Evolutionary conservation across 2,113 vertebrate species (phyloP).

Genomic region (Pseudopodoces humilis): DNA sequence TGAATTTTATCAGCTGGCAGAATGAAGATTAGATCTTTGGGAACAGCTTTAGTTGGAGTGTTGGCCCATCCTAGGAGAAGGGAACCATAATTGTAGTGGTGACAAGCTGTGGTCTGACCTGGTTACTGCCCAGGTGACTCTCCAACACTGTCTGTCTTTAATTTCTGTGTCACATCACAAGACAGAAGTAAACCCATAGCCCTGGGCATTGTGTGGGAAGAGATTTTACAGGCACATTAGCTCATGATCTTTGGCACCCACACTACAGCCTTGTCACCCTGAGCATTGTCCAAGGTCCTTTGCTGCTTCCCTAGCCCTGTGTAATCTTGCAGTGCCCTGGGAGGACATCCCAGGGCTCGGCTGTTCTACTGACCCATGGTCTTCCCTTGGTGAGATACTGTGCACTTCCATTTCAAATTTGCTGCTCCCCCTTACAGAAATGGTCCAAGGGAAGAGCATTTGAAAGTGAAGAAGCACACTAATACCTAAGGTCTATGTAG

Average conservation of each 20-base stretch:
- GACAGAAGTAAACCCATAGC: background rate
- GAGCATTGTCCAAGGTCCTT: background rate
- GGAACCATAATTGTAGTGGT: background rate
- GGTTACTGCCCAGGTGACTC: background rate
- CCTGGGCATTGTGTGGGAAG: background rate
- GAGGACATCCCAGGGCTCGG: accelerated
- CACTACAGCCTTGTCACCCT: background rate
- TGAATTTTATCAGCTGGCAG: background rate
- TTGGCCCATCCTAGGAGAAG: background rate
- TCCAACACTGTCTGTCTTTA: background rate
- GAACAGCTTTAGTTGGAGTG: background rate
- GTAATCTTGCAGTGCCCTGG: background rate
- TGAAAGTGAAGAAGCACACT: background rate
- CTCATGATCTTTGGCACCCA: background rate
- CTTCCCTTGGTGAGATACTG: background rate
- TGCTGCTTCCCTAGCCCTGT: accelerated
- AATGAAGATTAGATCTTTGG: background rate
- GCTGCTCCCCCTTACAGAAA: background rate
- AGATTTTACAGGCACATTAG: background rate
- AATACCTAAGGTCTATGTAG: background rate
- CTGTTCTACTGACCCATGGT: background rate
- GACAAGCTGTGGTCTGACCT: background rate
- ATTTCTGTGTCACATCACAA: background rate
- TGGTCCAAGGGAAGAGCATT: accelerated
- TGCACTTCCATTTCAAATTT: background rate